Evolutionary conservation across 1,140 invertebrate species (phyloP).

Genomic region (Ceratitis capitata): DNA sequence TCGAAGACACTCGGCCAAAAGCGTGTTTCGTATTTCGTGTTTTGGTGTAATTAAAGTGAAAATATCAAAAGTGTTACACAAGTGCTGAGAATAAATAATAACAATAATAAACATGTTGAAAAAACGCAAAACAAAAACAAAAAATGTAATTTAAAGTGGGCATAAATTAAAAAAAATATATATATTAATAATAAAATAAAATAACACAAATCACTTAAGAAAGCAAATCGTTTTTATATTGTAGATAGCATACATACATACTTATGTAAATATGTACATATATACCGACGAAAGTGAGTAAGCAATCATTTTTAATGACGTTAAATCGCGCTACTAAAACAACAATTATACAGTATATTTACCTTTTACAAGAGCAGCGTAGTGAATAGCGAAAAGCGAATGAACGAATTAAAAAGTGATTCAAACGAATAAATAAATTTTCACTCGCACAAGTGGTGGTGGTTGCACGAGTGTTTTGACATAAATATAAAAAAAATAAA

Average conservation of each 20-base stretch:
- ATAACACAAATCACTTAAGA: constrained; percentile 16
- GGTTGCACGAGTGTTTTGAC: not conserved
- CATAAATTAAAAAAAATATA: not conserved
- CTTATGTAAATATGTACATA: not conserved
- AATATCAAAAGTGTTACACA: constrained; percentile 1
- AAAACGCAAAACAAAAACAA: not conserved
- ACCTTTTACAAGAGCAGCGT: not conserved
- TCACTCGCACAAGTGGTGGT: not conserved
- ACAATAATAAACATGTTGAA: not conserved
- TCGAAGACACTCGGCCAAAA: not conserved
- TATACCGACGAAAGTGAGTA: too few relatives aligned
- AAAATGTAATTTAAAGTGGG: not conserved
- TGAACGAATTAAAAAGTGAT: not conserved
- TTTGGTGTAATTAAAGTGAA: constrained; percentile 22
- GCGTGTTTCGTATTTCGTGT: not conserved
- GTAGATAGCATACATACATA: not conserved
- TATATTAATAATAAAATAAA: too few relatives aligned
- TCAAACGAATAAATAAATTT: not conserved
- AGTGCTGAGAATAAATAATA: not conserved
- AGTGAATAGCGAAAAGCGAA: not conserved
- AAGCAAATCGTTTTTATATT: constrained; percentile 2
- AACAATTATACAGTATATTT: not conserved
- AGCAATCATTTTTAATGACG: not conserved
- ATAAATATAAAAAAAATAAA: not conserved
- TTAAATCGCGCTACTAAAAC: not conserved